Conservation (phyloP, 2,113 vertebrate species). For the Opisthocomus hoazin region DNA sequence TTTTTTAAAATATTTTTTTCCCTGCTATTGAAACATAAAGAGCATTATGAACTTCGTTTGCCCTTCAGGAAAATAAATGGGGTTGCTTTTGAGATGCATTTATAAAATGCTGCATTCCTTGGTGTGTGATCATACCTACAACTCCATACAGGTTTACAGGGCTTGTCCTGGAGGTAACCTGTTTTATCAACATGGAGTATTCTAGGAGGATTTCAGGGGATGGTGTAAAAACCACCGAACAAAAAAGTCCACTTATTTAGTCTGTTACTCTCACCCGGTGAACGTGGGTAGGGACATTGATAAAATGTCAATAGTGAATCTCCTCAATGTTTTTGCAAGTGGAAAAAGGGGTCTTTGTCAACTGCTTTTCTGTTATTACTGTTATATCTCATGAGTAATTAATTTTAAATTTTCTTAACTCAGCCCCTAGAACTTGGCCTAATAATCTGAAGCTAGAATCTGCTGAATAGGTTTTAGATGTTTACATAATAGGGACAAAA, state of each 20-base stretch:
- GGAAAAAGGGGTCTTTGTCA: background rate
- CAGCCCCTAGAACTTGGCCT: background rate
- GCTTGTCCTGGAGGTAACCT: background rate
- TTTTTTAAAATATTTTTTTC: too few species aligned
- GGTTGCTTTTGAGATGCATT: background rate
- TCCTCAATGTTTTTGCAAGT: background rate
- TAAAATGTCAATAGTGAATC: background rate
- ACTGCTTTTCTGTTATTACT: background rate
- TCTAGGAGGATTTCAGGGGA: background rate
- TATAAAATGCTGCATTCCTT: background rate
- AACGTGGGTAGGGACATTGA: background rate
- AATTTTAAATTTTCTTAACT: background rate
- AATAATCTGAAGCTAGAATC: background rate
- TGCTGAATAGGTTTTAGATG: background rate
- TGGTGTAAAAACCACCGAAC: background rate
- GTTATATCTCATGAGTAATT: background rate
- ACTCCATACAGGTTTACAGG: background rate
- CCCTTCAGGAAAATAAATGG: background rate
- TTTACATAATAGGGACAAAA: background rate
- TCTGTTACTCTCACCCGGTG: background rate
- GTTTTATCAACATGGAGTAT: background rate
- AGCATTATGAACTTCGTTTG: background rate
- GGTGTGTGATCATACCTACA: background rate
- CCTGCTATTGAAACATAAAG: background rate
- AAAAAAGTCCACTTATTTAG: background rate